Base-by-base conservation (phyloP, 1,140 invertebrate species). In the Drosophila truncata region DNA sequence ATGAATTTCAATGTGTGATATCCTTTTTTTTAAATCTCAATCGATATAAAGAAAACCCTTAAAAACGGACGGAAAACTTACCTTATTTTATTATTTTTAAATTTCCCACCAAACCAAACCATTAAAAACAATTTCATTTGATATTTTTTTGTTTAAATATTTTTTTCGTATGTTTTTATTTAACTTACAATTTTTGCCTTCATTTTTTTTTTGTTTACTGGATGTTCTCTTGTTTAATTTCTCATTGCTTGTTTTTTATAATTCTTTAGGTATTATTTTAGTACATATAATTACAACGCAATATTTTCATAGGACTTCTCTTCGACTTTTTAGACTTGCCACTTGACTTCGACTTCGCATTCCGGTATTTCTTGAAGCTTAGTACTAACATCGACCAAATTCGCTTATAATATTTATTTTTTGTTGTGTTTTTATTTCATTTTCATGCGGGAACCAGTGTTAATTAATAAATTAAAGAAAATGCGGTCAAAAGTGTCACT, bases 1-100 rank as follows among this genome's bases (percentile, higher is more conserved):
- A 84, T 84, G 76, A 83, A 83, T 83, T 84, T 83, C 71, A 80
- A 84, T 82, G 67, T 82, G 61, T 78, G 61, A 35, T 46, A 23
- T 37, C 6, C 4, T 31, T n/a, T 55, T n/a, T 55, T 13, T 27
- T 13, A 14, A 44, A 9, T n/a, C 16, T 7, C 16, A 39, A 37
- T n/a, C n/a, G n/a, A n/a, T n/a, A n/a, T n/a, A n/a, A n/a, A n/a
- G n/a, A n/a, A n/a, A n/a, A n/a, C n/a, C n/a, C n/a, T n/a, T n/a
- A n/a, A n/a, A n/a, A n/a, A n/a, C n/a, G n/a, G n/a, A n/a, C n/a
- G n/a, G n/a, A n/a, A n/a, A n/a, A n/a, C n/a, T n/a, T n/a, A n/a
- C n/a, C n/a, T n/a, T n/a, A n/a, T n/a, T n/a, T n/a, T n/a, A n/a
- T n/a, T n/a, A n/a, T n/a, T n/a, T n/a, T n/a, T n/a, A n/a, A n/a